These are phyloP conservation scores for Fragum fragum DNA, from an alignment of 2,888 invertebrate genomes.

Conservation along the genomic window DNA sequence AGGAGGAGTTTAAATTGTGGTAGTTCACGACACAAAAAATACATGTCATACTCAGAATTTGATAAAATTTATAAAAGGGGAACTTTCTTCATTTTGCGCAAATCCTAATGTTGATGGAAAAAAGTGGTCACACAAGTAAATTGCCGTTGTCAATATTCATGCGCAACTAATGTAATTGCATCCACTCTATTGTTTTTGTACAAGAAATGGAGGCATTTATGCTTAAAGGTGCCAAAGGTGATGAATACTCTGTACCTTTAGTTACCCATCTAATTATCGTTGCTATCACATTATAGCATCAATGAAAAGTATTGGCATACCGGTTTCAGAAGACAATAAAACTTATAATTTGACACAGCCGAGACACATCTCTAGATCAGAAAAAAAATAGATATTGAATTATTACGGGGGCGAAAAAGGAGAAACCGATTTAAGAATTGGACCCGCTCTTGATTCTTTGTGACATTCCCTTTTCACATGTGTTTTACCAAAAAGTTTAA, in stretches of 20 bases:
- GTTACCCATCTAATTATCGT: not conserved
- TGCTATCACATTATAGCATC: not conserved
- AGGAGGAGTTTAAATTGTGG: too few relatives aligned
- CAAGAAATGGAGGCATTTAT: slow-evolving; percentile 32
- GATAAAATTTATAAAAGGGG: slow-evolving; percentile 26
- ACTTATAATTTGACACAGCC: too few relatives aligned
- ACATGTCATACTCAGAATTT: slow-evolving; percentile 34
- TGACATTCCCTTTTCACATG: too few relatives aligned
- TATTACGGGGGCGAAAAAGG: slow-evolving; percentile 1
- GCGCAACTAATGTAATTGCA: too few relatives aligned
- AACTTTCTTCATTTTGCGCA: not conserved
- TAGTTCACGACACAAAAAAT: too few relatives aligned
- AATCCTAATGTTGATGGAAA: too few relatives aligned
- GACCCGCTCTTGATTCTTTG: too few relatives aligned
- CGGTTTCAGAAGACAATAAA: too few relatives aligned
- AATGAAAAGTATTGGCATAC: not conserved
- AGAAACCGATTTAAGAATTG: too few relatives aligned
- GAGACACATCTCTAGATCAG: too few relatives aligned
- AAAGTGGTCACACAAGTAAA: not conserved
- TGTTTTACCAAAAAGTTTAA: too few relatives aligned
- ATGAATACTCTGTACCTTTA: not conserved
- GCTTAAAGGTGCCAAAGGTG: not conserved
- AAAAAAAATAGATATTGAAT: not conserved
- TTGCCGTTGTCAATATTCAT: not conserved
- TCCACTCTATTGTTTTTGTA: slow-evolving; percentile 25